Evolutionary conservation across 2,797 vertebrate genomes (phyloP).

Genomic region (Oryzias dopingdopingensis): DNA sequence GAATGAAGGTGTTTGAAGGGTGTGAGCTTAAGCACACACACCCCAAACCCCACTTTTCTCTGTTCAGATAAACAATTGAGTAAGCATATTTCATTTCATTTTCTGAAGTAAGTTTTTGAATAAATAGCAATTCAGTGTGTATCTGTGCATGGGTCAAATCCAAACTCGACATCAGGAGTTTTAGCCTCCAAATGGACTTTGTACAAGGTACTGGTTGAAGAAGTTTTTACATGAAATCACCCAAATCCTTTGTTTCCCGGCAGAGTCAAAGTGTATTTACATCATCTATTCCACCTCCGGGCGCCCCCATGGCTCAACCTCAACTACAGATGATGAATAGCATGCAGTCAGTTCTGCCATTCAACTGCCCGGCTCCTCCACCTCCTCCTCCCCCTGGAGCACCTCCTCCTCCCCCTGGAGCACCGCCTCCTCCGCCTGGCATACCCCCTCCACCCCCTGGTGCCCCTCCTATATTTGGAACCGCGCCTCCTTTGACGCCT

Average conservation of each 20-base stretch:
- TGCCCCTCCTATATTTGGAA: slow-evolving; percentile 81
- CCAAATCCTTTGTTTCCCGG: slow-evolving; percentile 36
- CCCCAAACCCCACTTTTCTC: too few species aligned
- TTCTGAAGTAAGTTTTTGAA: too few species aligned
- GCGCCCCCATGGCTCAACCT: slow-evolving; percentile 77
- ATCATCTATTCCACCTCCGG: slow-evolving; percentile 81
- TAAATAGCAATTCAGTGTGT: too few species aligned
- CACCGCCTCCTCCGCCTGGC: slow-evolving; percentile 77
- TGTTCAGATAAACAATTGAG: too few species aligned
- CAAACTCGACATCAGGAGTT: too few species aligned
- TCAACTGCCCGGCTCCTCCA: slow-evolving; percentile 82
- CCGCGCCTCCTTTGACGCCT: slow-evolving; percentile 82
- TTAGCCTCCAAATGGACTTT: too few species aligned
- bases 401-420: slow-evolving; percentile 80
- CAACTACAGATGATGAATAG: slow-evolving; percentile 74
- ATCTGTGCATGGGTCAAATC: too few species aligned
- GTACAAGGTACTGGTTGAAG: too few species aligned
- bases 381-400: slow-evolving; percentile 82
- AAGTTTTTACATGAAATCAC: too few species aligned
- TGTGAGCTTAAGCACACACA: too few species aligned
- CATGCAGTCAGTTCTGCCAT: slow-evolving; percentile 82
- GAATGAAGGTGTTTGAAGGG: too few species aligned
- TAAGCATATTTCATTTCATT: too few species aligned
- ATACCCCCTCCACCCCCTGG: slow-evolving; percentile 83
- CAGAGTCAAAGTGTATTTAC: slow-evolving; percentile 78